A percentile compares a stretch with the other conserved stretches of the same genome.
phyloP scores from a whole-genome alignment of 2,888 invertebrate species.

The Argyresthia albistria region DNA sequence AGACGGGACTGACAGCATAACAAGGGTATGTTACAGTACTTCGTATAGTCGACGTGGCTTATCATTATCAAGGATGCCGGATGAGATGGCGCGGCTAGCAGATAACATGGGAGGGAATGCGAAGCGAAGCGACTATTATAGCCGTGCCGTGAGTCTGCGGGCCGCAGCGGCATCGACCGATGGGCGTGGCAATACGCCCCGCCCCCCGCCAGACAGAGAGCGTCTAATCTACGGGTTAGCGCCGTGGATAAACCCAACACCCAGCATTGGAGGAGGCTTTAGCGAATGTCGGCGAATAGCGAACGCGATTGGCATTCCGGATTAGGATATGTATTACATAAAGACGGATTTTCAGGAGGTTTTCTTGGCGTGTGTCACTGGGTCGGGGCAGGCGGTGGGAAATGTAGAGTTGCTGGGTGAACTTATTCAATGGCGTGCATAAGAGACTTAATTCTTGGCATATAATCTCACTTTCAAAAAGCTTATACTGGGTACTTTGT shows the following conservation, averaged over 20 bases:
- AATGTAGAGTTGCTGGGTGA: no score
- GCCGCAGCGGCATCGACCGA: conserved; percentile 17
- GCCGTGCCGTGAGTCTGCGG: background rate
- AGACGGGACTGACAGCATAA: conserved; percentile 4
- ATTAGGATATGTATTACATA: conserved; percentile 46
- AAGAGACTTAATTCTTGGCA: no score
- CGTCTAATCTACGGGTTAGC: conserved; percentile 66
- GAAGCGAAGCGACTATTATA: no score
- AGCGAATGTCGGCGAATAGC: conserved; percentile 54
- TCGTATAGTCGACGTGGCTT: conserved; percentile 26
- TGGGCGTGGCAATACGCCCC: conserved; percentile 34
- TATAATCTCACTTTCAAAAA: no score
- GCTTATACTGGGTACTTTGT: no score
- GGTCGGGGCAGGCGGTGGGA: background rate
- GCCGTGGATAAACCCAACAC: conserved; percentile 54
- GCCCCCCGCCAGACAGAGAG: conserved; percentile 54
- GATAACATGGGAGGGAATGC: conserved; percentile 60
- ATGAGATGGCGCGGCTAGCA: conserved; percentile 45
- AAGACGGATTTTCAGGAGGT: conserved; percentile 8
- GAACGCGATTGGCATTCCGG: conserved; percentile 59
- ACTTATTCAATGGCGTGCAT: no score
- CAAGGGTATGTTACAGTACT: conserved; percentile 29
- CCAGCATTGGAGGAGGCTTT: conserved; percentile 58
- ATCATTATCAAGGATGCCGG: conserved; percentile 55
- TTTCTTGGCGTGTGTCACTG: conserved; percentile 8